Conservation (phyloP, 2,888 invertebrate genomes). For the Drosophila dives region DNA sequence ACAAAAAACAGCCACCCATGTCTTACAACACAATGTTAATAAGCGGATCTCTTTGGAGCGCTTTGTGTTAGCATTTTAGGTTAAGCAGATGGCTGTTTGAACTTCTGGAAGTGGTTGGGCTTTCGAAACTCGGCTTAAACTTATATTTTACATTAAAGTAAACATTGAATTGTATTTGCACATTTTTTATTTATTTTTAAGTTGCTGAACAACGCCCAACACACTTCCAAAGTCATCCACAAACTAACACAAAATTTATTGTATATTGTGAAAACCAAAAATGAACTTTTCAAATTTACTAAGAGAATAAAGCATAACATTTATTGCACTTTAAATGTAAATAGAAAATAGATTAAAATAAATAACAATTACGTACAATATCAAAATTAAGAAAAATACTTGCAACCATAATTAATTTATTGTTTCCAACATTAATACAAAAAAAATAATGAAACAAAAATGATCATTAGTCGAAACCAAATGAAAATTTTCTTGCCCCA, state of each 20-base stretch:
- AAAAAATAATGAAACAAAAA: slow-evolving; percentile 11
- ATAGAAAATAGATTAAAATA: slow-evolving; percentile 25
- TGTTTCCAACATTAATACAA: slow-evolving; percentile 34
- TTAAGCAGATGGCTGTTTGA: slow-evolving; percentile 10
- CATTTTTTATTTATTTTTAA: slow-evolving; percentile 25
- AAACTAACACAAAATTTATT: slow-evolving; percentile 39
- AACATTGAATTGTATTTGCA: slow-evolving; percentile 23
- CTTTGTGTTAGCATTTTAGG: slow-evolving; percentile 24
- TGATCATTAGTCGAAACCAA: slow-evolving; percentile 26
- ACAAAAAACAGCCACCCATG: slow-evolving; percentile 3
- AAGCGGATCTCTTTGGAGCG: slow-evolving; percentile 19
- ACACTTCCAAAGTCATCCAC: slow-evolving; percentile 47
- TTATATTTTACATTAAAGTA: slow-evolving; percentile 8
- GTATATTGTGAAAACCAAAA: slow-evolving; percentile 45
- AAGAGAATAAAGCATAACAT: slow-evolving; percentile 9
- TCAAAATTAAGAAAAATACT: slow-evolving; percentile 21
- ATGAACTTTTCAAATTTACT: slow-evolving; percentile 36
- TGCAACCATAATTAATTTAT: slow-evolving; percentile 36
- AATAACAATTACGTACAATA: slow-evolving; percentile 8
- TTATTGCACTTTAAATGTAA: slow-evolving; percentile 50
- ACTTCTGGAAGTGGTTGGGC: slow-evolving; percentile 35
- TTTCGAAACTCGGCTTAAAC: background rate
- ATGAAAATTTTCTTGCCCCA: slow-evolving; percentile 42
- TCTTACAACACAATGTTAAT: slow-evolving; percentile 24
- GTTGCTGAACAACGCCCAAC: slow-evolving; percentile 27